Conservation (phyloP, 92 coral and sea anemone species). For the Chrysogorgia sp. region DNA sequence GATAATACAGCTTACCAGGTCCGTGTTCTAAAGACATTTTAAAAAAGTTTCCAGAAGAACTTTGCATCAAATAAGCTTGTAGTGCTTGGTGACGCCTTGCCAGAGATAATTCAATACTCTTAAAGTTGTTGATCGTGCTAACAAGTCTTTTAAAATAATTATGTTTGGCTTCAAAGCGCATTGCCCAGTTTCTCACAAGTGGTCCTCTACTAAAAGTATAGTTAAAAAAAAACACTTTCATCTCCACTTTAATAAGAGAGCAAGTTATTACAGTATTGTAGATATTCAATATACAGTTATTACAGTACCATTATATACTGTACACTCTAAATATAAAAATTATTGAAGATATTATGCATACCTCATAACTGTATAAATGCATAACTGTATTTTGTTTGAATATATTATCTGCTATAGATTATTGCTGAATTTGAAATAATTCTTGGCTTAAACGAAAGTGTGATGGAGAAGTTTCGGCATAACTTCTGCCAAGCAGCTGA, state of each 20-base stretch:
- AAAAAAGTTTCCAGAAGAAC: constrained; percentile 5
- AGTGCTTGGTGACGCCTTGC: constrained; percentile 23
- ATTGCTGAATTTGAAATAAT: too few relatives aligned
- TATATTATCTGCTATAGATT: too few relatives aligned
- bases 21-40: constrained; percentile 3
- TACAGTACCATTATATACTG: background rate
- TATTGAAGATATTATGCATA: too few relatives aligned
- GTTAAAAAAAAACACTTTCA: background rate
- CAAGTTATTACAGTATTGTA: too few relatives aligned
- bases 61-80: constrained; percentile 24
- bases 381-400: too few relatives aligned
- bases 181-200: constrained; percentile 22
- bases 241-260: background rate
- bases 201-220: constrained; percentile 20
- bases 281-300: too few relatives aligned
- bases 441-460: too few relatives aligned
- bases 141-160: constrained; percentile 22
- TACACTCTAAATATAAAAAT: background rate
- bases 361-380: constrained; percentile 46
- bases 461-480: too few relatives aligned
- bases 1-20: background rate
- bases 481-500: too few relatives aligned
- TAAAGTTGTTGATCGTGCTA: constrained; percentile 10
- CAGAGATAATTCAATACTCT: constrained; percentile 21
- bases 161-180: too few relatives aligned